Conservation (phyloP, 2,888 invertebrate genomes). For the Hydrotaea cyrtoneurina region DNA sequence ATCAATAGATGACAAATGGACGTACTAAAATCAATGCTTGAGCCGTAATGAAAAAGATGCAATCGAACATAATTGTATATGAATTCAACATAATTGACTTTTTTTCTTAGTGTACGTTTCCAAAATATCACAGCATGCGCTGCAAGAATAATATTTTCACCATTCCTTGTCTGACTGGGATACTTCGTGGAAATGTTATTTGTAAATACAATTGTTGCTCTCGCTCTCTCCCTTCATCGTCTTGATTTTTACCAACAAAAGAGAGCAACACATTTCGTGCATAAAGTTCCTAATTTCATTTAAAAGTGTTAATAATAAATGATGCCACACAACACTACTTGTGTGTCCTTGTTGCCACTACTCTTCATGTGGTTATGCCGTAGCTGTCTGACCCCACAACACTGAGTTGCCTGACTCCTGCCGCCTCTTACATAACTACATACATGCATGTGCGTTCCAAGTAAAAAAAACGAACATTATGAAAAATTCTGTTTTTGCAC, state of each 20-base stretch:
- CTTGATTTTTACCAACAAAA: conserved; percentile 26
- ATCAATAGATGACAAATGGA: too few species aligned
- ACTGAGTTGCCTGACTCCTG: not conserved
- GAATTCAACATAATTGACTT: too few species aligned
- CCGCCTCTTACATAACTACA: too few species aligned
- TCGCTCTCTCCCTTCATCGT: not conserved
- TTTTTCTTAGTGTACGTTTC: too few species aligned
- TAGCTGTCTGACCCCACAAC: too few species aligned
- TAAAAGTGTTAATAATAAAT: conserved; percentile 68
- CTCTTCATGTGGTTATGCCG: not conserved
- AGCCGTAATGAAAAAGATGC: too few species aligned
- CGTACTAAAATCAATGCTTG: too few species aligned
- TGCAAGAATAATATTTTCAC: conserved; percentile 1
- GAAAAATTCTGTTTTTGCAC: conserved; percentile 26
- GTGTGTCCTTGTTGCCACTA: conserved; percentile 8
- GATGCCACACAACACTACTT: conserved; percentile 42
- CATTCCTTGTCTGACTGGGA: conserved; percentile 1
- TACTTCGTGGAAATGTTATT: not conserved
- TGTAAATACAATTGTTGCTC: conserved; percentile 7
- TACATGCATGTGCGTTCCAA: not conserved
- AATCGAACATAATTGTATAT: too few species aligned
- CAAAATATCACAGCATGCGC: too few species aligned
- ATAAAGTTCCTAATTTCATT: conserved; percentile 66
- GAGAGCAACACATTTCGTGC: conserved; percentile 53
- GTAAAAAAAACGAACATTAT: conserved; percentile 10